Base-by-base conservation (phyloP, 2,888 invertebrate genomes). In the Autographa pulchrina region DNA sequence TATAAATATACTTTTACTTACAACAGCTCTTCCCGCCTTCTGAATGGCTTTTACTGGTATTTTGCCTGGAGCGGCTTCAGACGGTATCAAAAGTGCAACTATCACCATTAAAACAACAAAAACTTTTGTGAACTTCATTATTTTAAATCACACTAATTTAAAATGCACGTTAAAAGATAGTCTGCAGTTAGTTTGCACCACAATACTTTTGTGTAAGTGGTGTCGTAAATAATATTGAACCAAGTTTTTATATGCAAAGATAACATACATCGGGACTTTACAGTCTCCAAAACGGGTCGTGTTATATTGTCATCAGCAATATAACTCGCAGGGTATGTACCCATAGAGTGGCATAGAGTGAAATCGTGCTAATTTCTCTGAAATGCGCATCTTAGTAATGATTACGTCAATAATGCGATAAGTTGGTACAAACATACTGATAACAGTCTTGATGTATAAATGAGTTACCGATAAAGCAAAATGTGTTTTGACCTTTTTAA, bases 21-120 rank as follows among this genome's bases (percentile, higher is more conserved):
- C 90, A 74, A 91, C 78, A 16, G 75, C 74, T 83, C 86, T 72
- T n/a, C 87, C 89, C 41, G 88, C 87, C 65, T 85, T 89, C 73
- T 84, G 88, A 32, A 91, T 86, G 3, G 84, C 86, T 5, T 81
- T 84, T 1, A 90, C 73, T 0, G 90, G 91, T 74, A 91, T 89
- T 78, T 88, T 91, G 11, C 83, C 87, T 0, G 89, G 90, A 18
- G 86, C 84, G 3, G 85, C 85, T 11, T 85, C 83, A 65, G 69
- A 74, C 13, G 80, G 70, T 11, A 79, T 60, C 16, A 86, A 48
- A 31, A 85, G 66, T 2, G 80, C 68, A 48, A 83, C 70, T 35
- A 82, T 67, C 7, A 85, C 35, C 0, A 75, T 66, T 9, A 82
- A 41, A 38, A 84, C 63, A 9, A 75, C 16, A 62, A 85, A 75